Evolutionary conservation across 2,113 vertebrate genomes (phyloP).

Genomic region (Sphyrna mokarran): DNA sequence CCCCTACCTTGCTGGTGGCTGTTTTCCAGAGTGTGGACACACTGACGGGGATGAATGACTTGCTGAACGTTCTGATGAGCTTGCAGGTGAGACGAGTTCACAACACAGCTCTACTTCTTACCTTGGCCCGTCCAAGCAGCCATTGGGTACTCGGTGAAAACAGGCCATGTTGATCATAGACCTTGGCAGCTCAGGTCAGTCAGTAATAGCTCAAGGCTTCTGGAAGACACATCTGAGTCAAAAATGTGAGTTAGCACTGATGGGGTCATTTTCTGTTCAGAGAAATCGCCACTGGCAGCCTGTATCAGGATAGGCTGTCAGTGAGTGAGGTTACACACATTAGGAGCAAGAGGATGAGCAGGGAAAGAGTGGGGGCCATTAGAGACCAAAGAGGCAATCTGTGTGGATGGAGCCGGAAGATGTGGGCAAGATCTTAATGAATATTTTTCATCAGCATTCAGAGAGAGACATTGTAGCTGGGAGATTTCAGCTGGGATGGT

Average conservation of each 20-base stretch:
- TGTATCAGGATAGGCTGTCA: not conserved
- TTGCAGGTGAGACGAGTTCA: slow-evolving; percentile 54
- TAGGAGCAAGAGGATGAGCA: too few relatives aligned
- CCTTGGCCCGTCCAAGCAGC: not conserved
- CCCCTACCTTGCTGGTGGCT: slow-evolving; percentile 59
- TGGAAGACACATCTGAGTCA: not conserved
- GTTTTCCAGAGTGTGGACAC: slow-evolving; percentile 57
- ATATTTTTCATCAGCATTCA: too few relatives aligned
- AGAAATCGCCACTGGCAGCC: not conserved
- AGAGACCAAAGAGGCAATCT: too few relatives aligned
- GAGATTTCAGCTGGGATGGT: too few relatives aligned
- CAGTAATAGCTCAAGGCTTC: not conserved
- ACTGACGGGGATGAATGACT: slow-evolving; percentile 61
- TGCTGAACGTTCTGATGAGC: slow-evolving; percentile 69
- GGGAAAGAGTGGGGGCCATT: too few relatives aligned
- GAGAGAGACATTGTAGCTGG: too few relatives aligned
- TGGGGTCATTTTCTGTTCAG: not conserved
- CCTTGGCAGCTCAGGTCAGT: not conserved
- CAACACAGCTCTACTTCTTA: not conserved
- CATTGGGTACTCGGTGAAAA: not conserved
- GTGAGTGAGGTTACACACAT: not conserved
- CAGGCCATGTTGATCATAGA: not conserved
- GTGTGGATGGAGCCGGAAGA: too few relatives aligned
- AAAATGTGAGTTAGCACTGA: not conserved
- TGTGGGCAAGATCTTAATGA: too few relatives aligned